Percentiles rank a stretch among this genome's conserved stretches.
Conservation (phyloP, 2,113 vertebrate species). For the Peromyscus maniculatus region DNA sequence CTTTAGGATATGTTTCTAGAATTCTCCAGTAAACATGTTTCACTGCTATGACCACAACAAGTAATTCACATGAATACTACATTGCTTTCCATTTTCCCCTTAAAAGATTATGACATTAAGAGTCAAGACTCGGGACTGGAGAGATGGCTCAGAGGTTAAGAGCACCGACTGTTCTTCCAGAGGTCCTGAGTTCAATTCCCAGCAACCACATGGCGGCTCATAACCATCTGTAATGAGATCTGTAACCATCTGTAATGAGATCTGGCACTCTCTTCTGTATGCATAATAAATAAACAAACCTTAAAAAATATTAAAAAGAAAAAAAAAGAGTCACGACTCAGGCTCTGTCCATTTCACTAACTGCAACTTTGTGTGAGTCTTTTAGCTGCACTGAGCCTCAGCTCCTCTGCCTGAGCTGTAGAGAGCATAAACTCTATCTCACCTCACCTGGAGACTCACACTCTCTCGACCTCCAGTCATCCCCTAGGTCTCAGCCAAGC, state of each 20-base stretch:
- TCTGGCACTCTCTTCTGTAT: too few relatives aligned
- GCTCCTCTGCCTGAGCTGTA: background rate
- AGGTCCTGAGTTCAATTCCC: too few relatives aligned
- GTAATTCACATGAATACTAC: background rate
- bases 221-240: too few relatives aligned
- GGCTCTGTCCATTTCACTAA: background rate
- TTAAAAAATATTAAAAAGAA: too few relatives aligned
- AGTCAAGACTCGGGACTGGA: background rate
- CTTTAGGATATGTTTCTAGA: background rate
- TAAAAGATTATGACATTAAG: background rate
- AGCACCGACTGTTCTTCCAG: too few relatives aligned
- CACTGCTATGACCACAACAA: background rate
- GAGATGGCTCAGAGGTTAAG: too few relatives aligned
- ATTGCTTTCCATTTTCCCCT: background rate
- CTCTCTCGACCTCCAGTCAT: rapidly evolving
- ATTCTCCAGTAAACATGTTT: background rate
- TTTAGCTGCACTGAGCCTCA: background rate
- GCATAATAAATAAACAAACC: too few relatives aligned
- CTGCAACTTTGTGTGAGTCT: background rate
- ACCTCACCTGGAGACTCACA: background rate
- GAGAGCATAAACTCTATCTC: background rate
- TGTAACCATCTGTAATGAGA: too few relatives aligned
- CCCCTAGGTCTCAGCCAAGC: background rate
- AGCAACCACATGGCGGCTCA: too few relatives aligned
- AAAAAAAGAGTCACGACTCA: background rate